phyloP scores from a whole-genome alignment of 2,113 vertebrate genomes.

The Spilogale gracilis region DNA sequence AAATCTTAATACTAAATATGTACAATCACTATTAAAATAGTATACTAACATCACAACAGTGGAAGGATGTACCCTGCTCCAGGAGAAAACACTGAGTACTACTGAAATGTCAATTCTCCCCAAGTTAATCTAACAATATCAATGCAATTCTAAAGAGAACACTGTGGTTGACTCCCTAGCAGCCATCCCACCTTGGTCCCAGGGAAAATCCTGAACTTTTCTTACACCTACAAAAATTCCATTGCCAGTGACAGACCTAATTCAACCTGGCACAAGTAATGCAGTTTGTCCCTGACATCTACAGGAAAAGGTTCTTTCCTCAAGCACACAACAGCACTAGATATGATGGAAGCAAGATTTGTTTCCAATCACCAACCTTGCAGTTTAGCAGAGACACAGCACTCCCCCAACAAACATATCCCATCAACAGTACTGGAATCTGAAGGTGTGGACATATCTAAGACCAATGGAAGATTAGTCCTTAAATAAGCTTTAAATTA shows the following conservation, averaged over 20 bases:
- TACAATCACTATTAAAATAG: background rate
- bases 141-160: slow-evolving; percentile 3
- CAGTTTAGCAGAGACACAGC: background rate
- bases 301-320: background rate
- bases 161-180: background rate
- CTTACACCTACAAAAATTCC: background rate
- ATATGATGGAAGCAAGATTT: background rate
- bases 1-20: background rate
- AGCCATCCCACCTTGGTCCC: background rate
- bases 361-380: background rate
- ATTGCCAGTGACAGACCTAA: background rate
- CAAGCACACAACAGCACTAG: background rate
- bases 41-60: background rate
- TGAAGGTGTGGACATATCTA: background rate
- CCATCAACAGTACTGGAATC: background rate
- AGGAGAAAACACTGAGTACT: background rate
- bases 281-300: background rate
- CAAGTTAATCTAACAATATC: slow-evolving; percentile 37
- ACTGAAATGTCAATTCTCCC: background rate
- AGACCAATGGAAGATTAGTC: background rate
- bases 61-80: background rate
- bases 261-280: background rate
- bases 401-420: background rate
- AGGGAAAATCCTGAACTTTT: background rate
- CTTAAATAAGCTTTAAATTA: slow-evolving; percentile 33